Evolutionary conservation across 2,888 invertebrate genomes (phyloP).

Genomic region (Protula sp.): DNA sequence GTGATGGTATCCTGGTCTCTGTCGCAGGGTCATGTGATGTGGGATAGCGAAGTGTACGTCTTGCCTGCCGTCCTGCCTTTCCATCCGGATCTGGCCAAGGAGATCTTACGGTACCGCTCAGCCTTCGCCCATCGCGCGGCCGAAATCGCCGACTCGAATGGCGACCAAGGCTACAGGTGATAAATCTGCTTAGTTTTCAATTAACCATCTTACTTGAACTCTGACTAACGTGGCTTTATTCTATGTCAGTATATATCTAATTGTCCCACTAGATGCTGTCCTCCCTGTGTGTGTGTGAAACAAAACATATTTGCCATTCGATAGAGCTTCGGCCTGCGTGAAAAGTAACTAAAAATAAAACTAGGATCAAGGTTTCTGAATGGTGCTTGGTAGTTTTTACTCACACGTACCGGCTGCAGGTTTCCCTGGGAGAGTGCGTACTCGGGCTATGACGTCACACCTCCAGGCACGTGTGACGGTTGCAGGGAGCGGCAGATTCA

Average conservation of each 20-base stretch:
- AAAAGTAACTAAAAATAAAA: no score
- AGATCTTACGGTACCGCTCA: constrained; percentile 26
- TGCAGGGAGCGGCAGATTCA: constrained; percentile 14
- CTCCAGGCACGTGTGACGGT: neutral
- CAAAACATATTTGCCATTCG: no score
- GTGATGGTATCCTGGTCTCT: no score
- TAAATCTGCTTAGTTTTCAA: no score
- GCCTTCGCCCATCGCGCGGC: neutral
- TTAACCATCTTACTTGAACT: no score
- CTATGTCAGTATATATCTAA: neutral
- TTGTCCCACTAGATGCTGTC: neutral
- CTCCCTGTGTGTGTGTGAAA: neutral
- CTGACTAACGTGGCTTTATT: no score
- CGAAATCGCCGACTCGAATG: neutral
- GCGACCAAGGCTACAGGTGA: neutral
- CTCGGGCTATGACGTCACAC: constrained; percentile 27
- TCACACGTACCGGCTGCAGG: no score
- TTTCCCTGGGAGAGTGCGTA: constrained; percentile 34
- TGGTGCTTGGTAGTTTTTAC: no score
- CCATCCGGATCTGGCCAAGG: constrained; percentile 29
- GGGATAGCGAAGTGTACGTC: constrained; percentile 39
- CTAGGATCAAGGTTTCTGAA: no score
- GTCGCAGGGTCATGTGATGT: constrained; percentile 32
- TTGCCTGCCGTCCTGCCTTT: constrained; percentile 33
- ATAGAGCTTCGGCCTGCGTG: no score